Percentiles rank a stretch among this genome's conserved stretches.
Evolutionary conservation across 2,113 vertebrate genomes (phyloP).

Genomic region (Fukomys damarensis): DNA sequence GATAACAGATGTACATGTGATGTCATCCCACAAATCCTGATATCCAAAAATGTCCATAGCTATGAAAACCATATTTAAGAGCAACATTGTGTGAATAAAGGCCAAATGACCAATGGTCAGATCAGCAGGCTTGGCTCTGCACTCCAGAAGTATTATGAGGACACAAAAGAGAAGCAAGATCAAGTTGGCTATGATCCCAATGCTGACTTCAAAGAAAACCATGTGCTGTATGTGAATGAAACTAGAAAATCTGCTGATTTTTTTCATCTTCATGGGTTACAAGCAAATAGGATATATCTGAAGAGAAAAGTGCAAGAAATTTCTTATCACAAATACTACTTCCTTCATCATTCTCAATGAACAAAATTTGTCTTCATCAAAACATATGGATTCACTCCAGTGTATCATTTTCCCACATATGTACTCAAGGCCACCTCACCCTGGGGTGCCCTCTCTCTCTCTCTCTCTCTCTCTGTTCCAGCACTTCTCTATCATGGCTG

Average conservation of each 20-base stretch:
- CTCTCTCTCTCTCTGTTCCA: neutral
- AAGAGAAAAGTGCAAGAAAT: neutral
- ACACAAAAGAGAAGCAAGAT: neutral
- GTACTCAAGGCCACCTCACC: neutral
- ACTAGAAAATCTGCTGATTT: neutral
- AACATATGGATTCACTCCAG: neutral
- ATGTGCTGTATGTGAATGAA: neutral
- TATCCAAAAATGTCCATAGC: neutral
- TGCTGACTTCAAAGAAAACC: neutral
- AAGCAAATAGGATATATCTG: neutral
- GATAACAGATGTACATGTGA: neutral
- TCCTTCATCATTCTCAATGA: neutral
- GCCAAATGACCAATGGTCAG: neutral
- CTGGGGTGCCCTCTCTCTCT: no score
- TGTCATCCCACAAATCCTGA: neutral
- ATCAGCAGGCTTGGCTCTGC: neutral
- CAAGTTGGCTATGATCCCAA: neutral
- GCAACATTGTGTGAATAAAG: no score
- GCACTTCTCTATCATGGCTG: neutral
- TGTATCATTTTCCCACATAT: neutral
- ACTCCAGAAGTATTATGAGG: neutral
- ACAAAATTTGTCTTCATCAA: neutral
- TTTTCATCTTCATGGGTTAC: neutral
- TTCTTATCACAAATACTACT: neutral
- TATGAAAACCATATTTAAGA: neutral